These are phyloP conservation scores for Nemopilema nomurai DNA, from an alignment of 30 jellyfish, hydroid and myxozoan genomes.

Conservation along the genomic window DNA sequence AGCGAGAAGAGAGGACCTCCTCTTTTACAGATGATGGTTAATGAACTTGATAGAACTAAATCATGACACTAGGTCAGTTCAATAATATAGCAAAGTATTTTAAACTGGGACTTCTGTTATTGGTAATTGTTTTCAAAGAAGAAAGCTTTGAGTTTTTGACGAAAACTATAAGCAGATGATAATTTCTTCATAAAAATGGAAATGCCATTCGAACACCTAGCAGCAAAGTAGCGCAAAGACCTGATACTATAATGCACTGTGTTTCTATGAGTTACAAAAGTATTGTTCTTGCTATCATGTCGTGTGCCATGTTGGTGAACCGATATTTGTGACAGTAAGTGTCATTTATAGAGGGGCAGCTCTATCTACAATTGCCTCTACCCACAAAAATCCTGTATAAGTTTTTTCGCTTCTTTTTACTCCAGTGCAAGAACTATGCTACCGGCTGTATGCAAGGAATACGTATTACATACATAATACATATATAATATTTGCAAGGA, in stretches of 20 bases:
- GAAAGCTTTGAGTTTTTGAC: not conserved
- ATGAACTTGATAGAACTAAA: not conserved
- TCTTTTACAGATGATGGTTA: too few relatives aligned
- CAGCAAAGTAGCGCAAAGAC: conserved; percentile 18
- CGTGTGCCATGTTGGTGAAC: too few relatives aligned
- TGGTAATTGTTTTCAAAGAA: not conserved
- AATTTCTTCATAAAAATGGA: not conserved
- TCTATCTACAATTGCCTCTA: too few relatives aligned
- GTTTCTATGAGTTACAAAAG: conserved; percentile 17
- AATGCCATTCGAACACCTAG: conserved; percentile 11
- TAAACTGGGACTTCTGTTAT: not conserved
- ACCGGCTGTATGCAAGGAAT: too few relatives aligned
- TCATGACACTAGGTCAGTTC: not conserved
- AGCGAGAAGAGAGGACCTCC: too few relatives aligned
- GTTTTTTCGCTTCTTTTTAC: too few relatives aligned
- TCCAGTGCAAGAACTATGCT: too few relatives aligned
- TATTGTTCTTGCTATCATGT: conserved; percentile 21
- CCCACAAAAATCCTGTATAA: too few relatives aligned
- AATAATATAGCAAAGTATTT: not conserved
- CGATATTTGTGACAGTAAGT: too few relatives aligned
- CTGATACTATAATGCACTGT: not conserved
- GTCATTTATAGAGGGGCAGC: too few relatives aligned
- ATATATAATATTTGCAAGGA: too few relatives aligned
- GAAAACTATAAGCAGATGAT: conserved; percentile 5
- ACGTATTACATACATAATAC: too few relatives aligned